These are phyloP conservation scores for Apantesis nais DNA, from an alignment of 2,888 invertebrate species.

Conservation along the genomic window DNA sequence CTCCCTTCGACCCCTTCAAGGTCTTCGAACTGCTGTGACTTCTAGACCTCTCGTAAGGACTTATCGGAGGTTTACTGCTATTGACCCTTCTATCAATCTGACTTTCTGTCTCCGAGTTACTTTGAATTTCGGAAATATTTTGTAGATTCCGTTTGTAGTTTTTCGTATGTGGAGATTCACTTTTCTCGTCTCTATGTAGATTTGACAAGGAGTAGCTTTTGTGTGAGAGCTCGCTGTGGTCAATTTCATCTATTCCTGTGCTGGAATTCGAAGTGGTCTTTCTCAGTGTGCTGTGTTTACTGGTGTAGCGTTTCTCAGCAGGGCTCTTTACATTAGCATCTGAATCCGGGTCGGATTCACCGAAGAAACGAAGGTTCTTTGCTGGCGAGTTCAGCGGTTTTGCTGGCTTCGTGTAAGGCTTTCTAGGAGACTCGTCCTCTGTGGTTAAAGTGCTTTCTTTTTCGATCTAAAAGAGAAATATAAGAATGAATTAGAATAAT, in stretches of 20 bases:
- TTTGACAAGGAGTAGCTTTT: slow-evolving; percentile 80
- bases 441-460: slow-evolving; percentile 83
- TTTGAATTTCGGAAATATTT: slow-evolving; percentile 84
- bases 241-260: slow-evolving; percentile 75
- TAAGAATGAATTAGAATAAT: neutral
- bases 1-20: slow-evolving; percentile 64
- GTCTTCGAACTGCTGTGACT: slow-evolving; percentile 82
- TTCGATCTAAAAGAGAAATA: slow-evolving; percentile 65
- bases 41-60: slow-evolving; percentile 76
- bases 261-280: slow-evolving; percentile 80
- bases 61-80: slow-evolving; percentile 74
- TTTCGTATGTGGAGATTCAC: slow-evolving; percentile 67
- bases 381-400: slow-evolving; percentile 78
- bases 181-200: slow-evolving; percentile 67
- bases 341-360: slow-evolving; percentile 93
- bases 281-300: slow-evolving; percentile 66
- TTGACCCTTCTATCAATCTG: slow-evolving; percentile 64
- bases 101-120: slow-evolving; percentile 77
- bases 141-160: slow-evolving; percentile 83
- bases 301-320: slow-evolving; percentile 67
- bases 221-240: slow-evolving; percentile 67
- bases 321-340: slow-evolving; percentile 81
- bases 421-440: slow-evolving; percentile 83
- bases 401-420: slow-evolving; percentile 66
- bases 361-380: slow-evolving; percentile 93